Base-by-base conservation (phyloP, 1,140 invertebrate species). In the Episyrphus balteatus region DNA sequence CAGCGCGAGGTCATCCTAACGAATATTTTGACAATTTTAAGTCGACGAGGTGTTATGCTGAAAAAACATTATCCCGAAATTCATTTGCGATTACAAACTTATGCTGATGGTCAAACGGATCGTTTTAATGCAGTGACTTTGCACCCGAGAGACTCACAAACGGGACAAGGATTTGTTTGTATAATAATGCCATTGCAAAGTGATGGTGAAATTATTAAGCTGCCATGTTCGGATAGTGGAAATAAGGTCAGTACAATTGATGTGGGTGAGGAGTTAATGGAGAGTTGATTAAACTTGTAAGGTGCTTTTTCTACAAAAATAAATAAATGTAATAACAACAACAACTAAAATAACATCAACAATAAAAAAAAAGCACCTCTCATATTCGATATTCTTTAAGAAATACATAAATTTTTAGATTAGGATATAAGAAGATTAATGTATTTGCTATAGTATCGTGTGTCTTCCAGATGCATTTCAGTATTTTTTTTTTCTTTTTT, bases 101-200 rank as follows among this genome's bases (percentile, higher is more conserved):
- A 89, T 60, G 88, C 89, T 2, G 86, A 90, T 49, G 83, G 83
- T 2, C 78, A 79, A 13, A 79, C 80, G 47, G 82, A 87, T 51
- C 80, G 82, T 53, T 92, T 93, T 59, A 80, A 84, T n/a, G 88
- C 90, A 1, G 81, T 92, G 46, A 92, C 88, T 2, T 81, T 95
- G 50, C 89, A 91, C 59, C 90, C 90, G 0, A 74, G 79, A 30
- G 87, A 94, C 61, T 74, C 77, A 34, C 73, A 73, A 2, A 88
- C 84, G 9, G 88, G 88, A 0, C 83, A 83, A 63, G 83, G 81
- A 44, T 93, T 94, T 65, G 86, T 92, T 75, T 93, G 90, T 69
- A 83, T 94, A 40, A 92, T 95, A 33, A 90, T 93, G 83, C 84
- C 89, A 11, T 87, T 92, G 54, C 74, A 60, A 41, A 77, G 79